Conservation (phyloP, 2,113 vertebrate genomes). For the Buteo buteo region DNA sequence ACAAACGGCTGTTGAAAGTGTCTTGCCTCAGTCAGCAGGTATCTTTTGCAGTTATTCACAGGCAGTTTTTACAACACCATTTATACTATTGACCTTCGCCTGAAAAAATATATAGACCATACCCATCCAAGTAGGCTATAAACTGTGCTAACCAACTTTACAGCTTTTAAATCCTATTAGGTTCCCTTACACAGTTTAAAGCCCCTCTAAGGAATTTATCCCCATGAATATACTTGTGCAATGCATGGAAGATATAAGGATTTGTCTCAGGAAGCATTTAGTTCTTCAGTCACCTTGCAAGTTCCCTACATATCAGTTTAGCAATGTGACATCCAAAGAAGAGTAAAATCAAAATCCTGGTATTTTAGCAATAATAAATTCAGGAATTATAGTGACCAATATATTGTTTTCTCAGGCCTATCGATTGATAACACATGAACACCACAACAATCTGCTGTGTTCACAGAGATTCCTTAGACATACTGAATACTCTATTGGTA, state of each 20-base stretch:
- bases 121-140: neutral
- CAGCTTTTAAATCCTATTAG: constrained; percentile 12
- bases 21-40: neutral
- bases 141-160: neutral
- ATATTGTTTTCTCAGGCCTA: neutral
- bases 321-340: neutral
- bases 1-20: neutral
- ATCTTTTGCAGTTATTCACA: neutral
- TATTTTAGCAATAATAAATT: neutral
- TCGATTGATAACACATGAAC: neutral
- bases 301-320: neutral
- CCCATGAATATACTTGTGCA: neutral
- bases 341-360: neutral
- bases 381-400: neutral
- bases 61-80: neutral
- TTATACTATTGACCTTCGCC: neutral
- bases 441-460: neutral
- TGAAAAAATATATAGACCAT: neutral
- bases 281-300: neutral
- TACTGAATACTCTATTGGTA: neutral
- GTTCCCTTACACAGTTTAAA: neutral
- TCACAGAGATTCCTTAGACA: neutral
- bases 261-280: neutral
- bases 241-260: rapidly evolving
- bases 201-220: neutral